Conservation (phyloP, 2,888 invertebrate genomes). For the Nemapogon koenigi region DNA sequence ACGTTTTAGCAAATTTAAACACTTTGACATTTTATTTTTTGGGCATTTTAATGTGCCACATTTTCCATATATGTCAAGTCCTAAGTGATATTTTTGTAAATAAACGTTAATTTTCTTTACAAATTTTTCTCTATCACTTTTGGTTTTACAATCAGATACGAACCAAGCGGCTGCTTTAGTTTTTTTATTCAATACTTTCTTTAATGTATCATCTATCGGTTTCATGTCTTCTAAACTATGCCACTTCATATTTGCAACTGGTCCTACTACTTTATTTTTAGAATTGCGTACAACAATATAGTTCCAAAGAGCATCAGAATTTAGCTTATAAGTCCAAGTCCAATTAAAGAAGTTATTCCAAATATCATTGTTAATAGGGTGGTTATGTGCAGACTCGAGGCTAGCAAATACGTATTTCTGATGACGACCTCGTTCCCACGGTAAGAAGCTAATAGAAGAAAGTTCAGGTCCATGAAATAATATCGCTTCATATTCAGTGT, state of each 20-base stretch:
- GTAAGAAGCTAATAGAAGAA: constrained; percentile 13
- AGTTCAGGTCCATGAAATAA: constrained; percentile 32
- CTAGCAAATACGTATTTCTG: constrained; percentile 28
- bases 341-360: constrained; percentile 32
- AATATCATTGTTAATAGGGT: constrained; percentile 23
- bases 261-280: constrained; percentile 24
- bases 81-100: constrained; percentile 24
- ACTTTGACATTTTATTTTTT: constrained; percentile 18
- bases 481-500: constrained; percentile 30
- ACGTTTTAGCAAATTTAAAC: constrained; percentile 22
- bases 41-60: constrained; percentile 27
- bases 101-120: constrained; percentile 21
- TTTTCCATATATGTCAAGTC: constrained; percentile 29
- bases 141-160: constrained; percentile 26
- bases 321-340: constrained; percentile 34
- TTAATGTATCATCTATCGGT: constrained; percentile 16
- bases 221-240: constrained; percentile 24
- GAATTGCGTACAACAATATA: constrained; percentile 26
- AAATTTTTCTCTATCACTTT: constrained; percentile 21
- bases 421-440: constrained; percentile 18
- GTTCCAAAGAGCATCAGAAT: constrained; percentile 28
- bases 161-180: constrained; percentile 21
- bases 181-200: constrained; percentile 10
- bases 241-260: constrained; percentile 28
- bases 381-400: constrained; percentile 28